Conservation (phyloP, 2,797 vertebrate species). For the Uromys caudimaculatus region DNA sequence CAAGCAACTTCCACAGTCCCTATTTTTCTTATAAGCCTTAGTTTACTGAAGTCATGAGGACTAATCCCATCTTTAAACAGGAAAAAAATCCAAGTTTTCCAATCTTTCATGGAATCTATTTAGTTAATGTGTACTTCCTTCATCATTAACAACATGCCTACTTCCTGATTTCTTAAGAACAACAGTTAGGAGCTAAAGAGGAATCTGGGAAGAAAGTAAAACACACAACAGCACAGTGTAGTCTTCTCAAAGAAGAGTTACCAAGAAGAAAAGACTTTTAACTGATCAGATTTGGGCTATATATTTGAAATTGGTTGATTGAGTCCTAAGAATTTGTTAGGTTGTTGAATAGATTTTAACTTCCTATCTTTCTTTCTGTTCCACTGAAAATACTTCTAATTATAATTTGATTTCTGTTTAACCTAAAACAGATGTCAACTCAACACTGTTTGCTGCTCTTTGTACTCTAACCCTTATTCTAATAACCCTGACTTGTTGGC, state of each 20-base stretch:
- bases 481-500: neutral
- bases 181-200: neutral
- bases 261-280: neutral
- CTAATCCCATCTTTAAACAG: neutral
- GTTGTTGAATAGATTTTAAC: neutral
- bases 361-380: constrained; percentile 25
- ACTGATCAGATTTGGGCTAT: neutral
- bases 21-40: neutral
- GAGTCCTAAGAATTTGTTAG: constrained; percentile 17
- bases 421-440: neutral
- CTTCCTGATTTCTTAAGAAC: neutral
- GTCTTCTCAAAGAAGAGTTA: neutral
- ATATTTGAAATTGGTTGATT: constrained; percentile 45
- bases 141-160: neutral
- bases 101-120: neutral
- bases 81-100: neutral
- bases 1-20: neutral
- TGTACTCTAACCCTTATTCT: neutral
- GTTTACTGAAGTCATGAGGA: neutral
- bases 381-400: constrained; percentile 10
- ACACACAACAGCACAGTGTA: neutral
- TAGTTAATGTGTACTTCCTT: neutral
- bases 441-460: neutral
- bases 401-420: neutral
- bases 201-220: neutral